Percentiles rank a stretch among this genome's conserved stretches.
Conservation (phyloP, 2,888 invertebrate species). For the Cosmopolites sordidus region DNA sequence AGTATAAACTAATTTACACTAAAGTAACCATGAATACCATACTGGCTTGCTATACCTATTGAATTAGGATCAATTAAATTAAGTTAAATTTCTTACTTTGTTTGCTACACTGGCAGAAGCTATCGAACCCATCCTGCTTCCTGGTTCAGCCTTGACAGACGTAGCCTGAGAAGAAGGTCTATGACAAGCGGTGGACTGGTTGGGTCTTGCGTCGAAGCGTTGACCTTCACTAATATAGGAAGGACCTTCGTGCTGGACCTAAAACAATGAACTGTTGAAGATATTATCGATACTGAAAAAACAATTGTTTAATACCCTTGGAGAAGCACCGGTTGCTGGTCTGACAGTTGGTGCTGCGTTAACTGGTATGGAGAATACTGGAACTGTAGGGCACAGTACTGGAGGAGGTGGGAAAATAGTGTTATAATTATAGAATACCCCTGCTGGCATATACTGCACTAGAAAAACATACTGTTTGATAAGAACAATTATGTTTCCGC, state of each 20-base stretch:
- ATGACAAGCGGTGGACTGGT: constrained; percentile 23
- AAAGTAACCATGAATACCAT: too few species aligned
- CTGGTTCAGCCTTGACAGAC: constrained; percentile 55
- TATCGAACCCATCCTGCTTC: constrained; percentile 49
- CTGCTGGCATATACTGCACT: constrained; percentile 60
- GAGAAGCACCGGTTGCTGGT: neutral
- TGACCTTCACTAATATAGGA: neutral
- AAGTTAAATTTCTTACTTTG: constrained; percentile 37
- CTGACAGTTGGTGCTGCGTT: constrained; percentile 2
- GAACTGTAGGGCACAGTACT: constrained; percentile 59
- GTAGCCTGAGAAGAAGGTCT: constrained; percentile 54
- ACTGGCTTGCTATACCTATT: too few species aligned
- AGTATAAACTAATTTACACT: too few species aligned
- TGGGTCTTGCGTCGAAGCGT: constrained; percentile 2
- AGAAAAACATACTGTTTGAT: constrained; percentile 30
- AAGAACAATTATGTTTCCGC: too few species aligned
- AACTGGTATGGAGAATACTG: constrained; percentile 42
- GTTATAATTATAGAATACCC: constrained; percentile 57
- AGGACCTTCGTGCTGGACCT: constrained; percentile 9
- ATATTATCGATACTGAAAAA: neutral
- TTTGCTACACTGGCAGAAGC: constrained; percentile 48
- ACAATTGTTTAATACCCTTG: constrained; percentile 8
- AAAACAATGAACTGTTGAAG: neutral
- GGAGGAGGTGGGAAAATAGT: constrained; percentile 52
- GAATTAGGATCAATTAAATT: too few species aligned